phyloP scores from a whole-genome alignment of 2,113 vertebrate species.

The Pterophyllum scalare region DNA sequence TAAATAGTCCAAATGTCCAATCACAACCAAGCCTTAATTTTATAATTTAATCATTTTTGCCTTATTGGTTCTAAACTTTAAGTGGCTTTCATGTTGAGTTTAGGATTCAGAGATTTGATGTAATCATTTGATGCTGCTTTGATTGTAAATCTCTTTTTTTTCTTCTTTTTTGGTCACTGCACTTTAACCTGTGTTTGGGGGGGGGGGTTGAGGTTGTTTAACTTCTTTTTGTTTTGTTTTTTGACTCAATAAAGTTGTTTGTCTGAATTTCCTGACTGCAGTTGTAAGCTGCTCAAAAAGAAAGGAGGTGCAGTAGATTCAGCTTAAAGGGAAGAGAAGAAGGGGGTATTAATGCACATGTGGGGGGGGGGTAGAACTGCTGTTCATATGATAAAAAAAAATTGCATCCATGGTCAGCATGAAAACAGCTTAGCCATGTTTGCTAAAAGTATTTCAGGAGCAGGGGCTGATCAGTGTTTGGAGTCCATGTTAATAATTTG shows the following conservation, averaged over 20 bases:
- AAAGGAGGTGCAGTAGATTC: background rate
- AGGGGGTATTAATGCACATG: background rate
- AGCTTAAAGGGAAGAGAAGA: background rate
- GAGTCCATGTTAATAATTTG: too few relatives aligned
- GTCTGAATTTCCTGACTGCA: background rate
- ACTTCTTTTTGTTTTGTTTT: constrained; percentile 16
- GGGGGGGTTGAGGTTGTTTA: background rate
- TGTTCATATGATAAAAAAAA: background rate
- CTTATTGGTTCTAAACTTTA: constrained; percentile 45
- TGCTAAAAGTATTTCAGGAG: background rate
- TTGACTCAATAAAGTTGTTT: constrained; percentile 59
- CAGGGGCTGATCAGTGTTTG: background rate
- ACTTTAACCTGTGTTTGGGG: constrained; percentile 22
- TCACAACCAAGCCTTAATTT: constrained; percentile 63
- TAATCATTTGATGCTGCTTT: constrained; percentile 39
- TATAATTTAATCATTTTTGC: constrained; percentile 38
- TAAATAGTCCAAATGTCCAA: constrained; percentile 38
- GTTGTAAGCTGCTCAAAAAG: background rate
- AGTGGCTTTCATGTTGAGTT: background rate
- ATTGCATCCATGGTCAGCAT: background rate
- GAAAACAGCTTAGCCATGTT: background rate
- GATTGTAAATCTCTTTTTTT: constrained; percentile 23
- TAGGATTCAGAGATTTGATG: constrained; percentile 2
- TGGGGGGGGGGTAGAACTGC: background rate
- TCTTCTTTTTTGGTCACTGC: background rate